Base-by-base conservation (phyloP, 2,113 vertebrate genomes). In the Tachysurus vachellii region DNA sequence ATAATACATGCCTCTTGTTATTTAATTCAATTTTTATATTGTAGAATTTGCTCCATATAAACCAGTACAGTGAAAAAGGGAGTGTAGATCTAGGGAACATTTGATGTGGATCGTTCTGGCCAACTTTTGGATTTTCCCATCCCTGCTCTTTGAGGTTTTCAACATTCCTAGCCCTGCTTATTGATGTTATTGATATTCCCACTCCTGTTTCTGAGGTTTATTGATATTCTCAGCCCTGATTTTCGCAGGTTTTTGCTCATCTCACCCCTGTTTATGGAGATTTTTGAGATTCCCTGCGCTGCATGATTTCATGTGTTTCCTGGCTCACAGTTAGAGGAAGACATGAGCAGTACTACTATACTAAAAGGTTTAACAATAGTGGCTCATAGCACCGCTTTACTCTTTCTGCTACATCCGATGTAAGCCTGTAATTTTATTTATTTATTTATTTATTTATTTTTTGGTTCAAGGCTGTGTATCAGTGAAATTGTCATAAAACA, bases 251-350 rank as follows among this genome's bases (percentile, higher is more conserved):
- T 77, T 47, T 76, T 53, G 2, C 10, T 56, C 16, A 31, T 79
- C n/a, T 28, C 44, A 5, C 23, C 23, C 44, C 11, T 77, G 17
- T 16, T 75, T 75, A 13, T 36, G 71, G 17, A 21, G 42, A 19
- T 79, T 28, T 79, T 54, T 56, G 23, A 54, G 11, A 79, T 54
- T 79, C 47, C 7, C 12, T 50, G 47, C 11, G 6, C 21, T 53
- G 21, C 3, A n/a, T 21, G 10, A 53, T n/a, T 53, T 17, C 73
- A 14, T 79, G 76, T 56, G 50, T 54, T 79, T 54, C 50, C 26
- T 79, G 76, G 28, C 47, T 56, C 66, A 71, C 26, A 84, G 42
- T 82, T n/a, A 14, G 42, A 50, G 42, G 80, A 82, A 82, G 59
- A 64, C 26, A 53, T 53, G 14, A 31, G 14, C 13, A 70, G 53